Percentiles rank a stretch among this genome's conserved stretches.
phyloP scores from a whole-genome alignment of 2,888 invertebrate species.

The Parasteatoda lunata region DNA sequence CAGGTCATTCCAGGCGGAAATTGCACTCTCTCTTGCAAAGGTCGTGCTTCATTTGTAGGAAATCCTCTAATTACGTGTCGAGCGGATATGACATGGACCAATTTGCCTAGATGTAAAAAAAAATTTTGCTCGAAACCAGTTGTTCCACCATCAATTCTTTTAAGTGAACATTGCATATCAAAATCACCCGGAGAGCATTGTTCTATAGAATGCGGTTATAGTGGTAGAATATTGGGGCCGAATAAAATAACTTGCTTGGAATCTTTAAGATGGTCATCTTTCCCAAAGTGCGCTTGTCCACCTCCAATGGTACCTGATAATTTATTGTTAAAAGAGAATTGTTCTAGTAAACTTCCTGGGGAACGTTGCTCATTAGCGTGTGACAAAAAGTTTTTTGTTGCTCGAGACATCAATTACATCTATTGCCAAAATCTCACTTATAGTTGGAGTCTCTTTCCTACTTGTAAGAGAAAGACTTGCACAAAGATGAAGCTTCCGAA shows the following conservation, averaged over 20 bases:
- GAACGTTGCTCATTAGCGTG: constrained; percentile 10
- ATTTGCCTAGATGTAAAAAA: constrained; percentile 7
- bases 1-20: background rate
- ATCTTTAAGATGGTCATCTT: background rate
- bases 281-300: constrained; percentile 18
- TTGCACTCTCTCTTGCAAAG: constrained; percentile 7
- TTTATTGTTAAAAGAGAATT: constrained; percentile 8
- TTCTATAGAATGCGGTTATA: background rate
- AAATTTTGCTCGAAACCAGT: background rate
- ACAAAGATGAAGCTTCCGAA: background rate
- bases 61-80: constrained; percentile 2
- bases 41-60: background rate
- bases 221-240: background rate
- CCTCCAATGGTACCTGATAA: background rate
- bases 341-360: background rate
- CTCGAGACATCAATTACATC: background rate
- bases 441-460: constrained; percentile 19
- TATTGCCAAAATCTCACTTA: constrained; percentile 9
- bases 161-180: background rate
- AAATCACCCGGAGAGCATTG: background rate
- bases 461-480: background rate
- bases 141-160: background rate
- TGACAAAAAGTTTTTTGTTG: background rate
- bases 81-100: constrained; percentile 7
- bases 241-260: background rate